Percentiles rank a stretch among this genome's conserved stretches.
Evolutionary conservation across 2,888 invertebrate genomes (phyloP).

Genomic region (Eupithecia inturbata): DNA sequence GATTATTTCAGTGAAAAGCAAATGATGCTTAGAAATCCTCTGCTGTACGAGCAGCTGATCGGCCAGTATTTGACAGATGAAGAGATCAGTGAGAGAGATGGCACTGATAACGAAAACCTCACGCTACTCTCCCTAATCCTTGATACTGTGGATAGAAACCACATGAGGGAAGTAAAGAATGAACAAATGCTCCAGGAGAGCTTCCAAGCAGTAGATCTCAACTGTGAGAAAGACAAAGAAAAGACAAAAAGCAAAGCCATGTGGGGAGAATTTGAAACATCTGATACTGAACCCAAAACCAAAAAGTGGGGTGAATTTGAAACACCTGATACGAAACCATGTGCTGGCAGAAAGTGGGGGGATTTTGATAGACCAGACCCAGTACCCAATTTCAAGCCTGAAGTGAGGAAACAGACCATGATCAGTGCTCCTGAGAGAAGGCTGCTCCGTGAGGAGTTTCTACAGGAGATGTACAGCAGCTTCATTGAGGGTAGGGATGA

Average conservation of each 20-base stretch:
- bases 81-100: slow-evolving; percentile 87
- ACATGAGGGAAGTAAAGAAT: slow-evolving; percentile 85
- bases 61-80: slow-evolving; percentile 92
- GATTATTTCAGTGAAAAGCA: slow-evolving; percentile 95
- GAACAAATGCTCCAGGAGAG: slow-evolving; percentile 86
- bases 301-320: slow-evolving; percentile 36
- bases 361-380: slow-evolving; percentile 81
- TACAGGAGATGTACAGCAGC: slow-evolving; percentile 92
- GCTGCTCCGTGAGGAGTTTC: slow-evolving; percentile 91
- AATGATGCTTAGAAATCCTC: slow-evolving; percentile 96
- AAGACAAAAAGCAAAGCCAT: slow-evolving; percentile 23
- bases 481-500: slow-evolving; percentile 94
- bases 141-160: slow-evolving; percentile 91
- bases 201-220: slow-evolving; percentile 61
- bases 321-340: slow-evolving; percentile 29
- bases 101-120: slow-evolving; percentile 81
- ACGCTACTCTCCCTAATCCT: slow-evolving; percentile 91
- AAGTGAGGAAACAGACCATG: slow-evolving; percentile 62
- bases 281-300: slow-evolving; percentile 12
- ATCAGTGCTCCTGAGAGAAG: slow-evolving; percentile 85
- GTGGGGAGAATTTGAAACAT: slow-evolving; percentile 20
- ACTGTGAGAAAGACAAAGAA: slow-evolving; percentile 42
- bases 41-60: slow-evolving; percentile 94
- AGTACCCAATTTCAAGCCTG: slow-evolving; percentile 60
- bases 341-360: slow-evolving; percentile 75